Percentiles rank a stretch among this genome's conserved stretches.
phyloP scores from a whole-genome alignment of 2,797 vertebrate species.

The Discoglossus pictus region DNA sequence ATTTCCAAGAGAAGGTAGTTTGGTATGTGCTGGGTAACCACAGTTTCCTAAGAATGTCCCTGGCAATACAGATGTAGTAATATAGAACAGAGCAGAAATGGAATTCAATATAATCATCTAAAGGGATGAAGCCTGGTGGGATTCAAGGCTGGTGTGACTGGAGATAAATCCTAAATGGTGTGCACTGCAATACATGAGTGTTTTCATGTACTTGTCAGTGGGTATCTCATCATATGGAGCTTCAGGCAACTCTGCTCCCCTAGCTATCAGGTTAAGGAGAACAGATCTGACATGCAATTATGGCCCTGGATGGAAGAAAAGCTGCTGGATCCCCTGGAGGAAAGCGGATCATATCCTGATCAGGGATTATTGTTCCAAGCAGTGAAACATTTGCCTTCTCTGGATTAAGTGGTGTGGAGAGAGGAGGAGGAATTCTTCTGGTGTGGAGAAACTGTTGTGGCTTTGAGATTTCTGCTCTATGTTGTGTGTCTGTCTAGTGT shows the following conservation, averaged over 20 bases:
- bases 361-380: constrained; percentile 35
- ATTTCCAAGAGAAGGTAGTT: too few relatives aligned
- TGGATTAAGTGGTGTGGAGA: neutral
- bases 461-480: too few relatives aligned
- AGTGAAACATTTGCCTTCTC: constrained; percentile 17
- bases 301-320: constrained; percentile 32
- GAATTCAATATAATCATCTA: too few relatives aligned
- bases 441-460: too few relatives aligned
- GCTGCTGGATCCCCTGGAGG: constrained; percentile 26
- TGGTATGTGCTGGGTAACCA: too few relatives aligned
- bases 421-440: constrained; percentile 4
- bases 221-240: constrained; percentile 39
- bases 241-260: constrained; percentile 29
- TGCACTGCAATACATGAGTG: constrained; percentile 19
- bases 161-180: constrained; percentile 10
- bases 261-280: constrained; percentile 40
- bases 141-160: constrained; percentile 1
- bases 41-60: constrained; percentile 5
- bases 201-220: constrained; percentile 39
- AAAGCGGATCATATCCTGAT: constrained; percentile 21
- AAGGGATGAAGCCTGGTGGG: too few relatives aligned
- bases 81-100: neutral
- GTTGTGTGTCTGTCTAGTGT: too few relatives aligned
- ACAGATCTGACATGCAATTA: constrained; percentile 45
- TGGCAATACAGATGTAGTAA: neutral